phyloP scores from a whole-genome alignment of 2,797 vertebrate genomes.

The Falco biarmicus region DNA sequence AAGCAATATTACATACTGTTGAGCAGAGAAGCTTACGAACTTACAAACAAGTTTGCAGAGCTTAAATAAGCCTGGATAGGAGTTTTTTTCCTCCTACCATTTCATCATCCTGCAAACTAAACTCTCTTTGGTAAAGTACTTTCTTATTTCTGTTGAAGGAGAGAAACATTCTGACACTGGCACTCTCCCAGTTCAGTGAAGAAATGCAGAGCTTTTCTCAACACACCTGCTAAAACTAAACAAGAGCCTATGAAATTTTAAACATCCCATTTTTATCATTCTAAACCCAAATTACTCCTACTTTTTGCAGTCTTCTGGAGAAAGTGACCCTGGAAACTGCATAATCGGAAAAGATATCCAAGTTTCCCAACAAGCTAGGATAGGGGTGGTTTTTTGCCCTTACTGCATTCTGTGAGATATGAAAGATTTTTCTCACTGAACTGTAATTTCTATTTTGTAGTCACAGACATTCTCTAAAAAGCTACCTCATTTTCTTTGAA shows the following conservation, averaged over 20 bases:
- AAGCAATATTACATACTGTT: neutral
- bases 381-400: fast-evolving
- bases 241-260: neutral
- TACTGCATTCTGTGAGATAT: neutral
- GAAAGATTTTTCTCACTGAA: neutral
- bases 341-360: neutral
- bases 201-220: neutral
- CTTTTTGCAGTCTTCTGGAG: neutral
- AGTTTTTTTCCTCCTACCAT: neutral
- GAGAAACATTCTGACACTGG: neutral
- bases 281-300: neutral
- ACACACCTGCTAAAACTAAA: neutral
- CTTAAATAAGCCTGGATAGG: neutral
- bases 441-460: neutral
- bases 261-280: neutral
- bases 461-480: neutral
- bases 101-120: neutral
- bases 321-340: neutral
- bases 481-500: neutral
- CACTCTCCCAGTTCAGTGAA: neutral
- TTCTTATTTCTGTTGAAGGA: neutral
- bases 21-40: neutral
- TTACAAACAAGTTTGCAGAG: neutral
- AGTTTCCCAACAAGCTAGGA: neutral
- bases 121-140: neutral